phyloP scores from a whole-genome alignment of 2,113 vertebrate genomes.

The Atractosteus spatula region DNA sequence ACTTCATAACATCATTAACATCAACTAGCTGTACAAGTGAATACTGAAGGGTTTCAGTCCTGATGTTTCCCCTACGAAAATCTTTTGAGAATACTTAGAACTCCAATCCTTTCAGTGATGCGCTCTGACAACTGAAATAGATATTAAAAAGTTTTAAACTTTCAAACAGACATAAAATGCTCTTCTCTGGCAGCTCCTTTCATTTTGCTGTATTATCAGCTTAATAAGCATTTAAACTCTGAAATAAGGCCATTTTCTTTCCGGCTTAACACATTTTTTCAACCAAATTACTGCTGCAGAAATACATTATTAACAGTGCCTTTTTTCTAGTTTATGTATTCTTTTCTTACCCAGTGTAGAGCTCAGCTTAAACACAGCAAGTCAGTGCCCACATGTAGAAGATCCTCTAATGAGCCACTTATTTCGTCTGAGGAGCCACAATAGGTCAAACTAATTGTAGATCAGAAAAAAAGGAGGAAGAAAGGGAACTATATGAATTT shows the following conservation, averaged over 20 bases:
- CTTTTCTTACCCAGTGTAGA: not conserved
- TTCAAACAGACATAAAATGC: too few species aligned
- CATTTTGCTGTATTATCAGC: slow-evolving; percentile 3
- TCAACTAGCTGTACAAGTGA: too few species aligned
- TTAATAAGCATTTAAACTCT: slow-evolving; percentile 2
- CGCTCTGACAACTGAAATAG: too few species aligned
- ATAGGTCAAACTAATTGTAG: slow-evolving; percentile 23
- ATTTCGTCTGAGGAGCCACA: slow-evolving; percentile 17
- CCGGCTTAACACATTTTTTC: not conserved
- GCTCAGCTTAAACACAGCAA: slow-evolving; percentile 8
- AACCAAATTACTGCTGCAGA: not conserved
- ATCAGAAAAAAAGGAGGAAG: too few species aligned
- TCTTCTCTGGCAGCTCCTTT: not conserved
- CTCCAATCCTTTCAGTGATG: too few species aligned
- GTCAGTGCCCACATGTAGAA: slow-evolving; percentile 13
- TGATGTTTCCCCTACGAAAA: too few species aligned
- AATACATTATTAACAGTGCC: not conserved
- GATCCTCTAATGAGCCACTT: slow-evolving; percentile 23
- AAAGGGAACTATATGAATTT: too few species aligned
- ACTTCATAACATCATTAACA: too few species aligned
- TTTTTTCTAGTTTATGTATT: slow-evolving; percentile 6
- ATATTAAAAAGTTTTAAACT: too few species aligned
- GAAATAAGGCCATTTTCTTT: not conserved
- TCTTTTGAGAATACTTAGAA: too few species aligned
- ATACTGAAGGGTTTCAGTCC: too few species aligned